Percentiles rank a stretch among this genome's conserved stretches.
Evolutionary conservation across 1,140 invertebrate species (phyloP).

Genomic region (Scaptomyza hsui): DNA sequence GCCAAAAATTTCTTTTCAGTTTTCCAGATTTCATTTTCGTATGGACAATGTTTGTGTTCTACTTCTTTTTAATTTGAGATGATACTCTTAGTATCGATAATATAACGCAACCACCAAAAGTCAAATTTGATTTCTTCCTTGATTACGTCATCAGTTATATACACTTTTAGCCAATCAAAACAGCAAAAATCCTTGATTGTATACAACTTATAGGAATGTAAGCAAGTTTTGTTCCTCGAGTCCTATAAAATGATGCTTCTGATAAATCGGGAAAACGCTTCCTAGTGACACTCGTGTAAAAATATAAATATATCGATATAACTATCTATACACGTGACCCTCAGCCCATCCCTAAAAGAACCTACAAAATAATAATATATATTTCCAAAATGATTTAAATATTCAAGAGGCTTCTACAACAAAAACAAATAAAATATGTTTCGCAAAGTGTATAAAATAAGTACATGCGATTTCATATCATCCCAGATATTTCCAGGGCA

Average conservation of each 20-base stretch:
- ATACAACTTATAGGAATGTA: too few species aligned
- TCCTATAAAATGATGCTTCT: not conserved
- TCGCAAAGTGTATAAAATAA: slow-evolving; percentile 21
- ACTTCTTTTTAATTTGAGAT: not conserved
- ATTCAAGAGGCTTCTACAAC: not conserved
- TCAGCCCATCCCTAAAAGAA: slow-evolving; percentile 8
- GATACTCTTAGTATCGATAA: not conserved
- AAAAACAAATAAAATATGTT: slow-evolving; percentile 32
- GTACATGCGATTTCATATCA: slow-evolving; percentile 20
- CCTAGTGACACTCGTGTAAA: not conserved
- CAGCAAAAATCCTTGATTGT: too few species aligned
- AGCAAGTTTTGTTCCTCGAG: too few species aligned
- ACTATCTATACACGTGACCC: slow-evolving; percentile 6
- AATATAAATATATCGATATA: not conserved
- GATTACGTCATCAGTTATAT: too few species aligned
- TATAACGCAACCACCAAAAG: too few species aligned
- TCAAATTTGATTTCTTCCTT: too few species aligned
- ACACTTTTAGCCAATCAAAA: too few species aligned
- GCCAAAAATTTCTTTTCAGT: slow-evolving; percentile 76
- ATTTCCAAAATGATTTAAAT: slow-evolving; percentile 28
- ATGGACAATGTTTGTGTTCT: slow-evolving; percentile 1
- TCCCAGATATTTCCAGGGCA: slow-evolving; percentile 10
- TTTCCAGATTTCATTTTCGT: slow-evolving; percentile 66
- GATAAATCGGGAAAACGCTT: not conserved
- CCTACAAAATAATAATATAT: slow-evolving; percentile 13